A percentile compares a stretch with the other conserved stretches of the same genome.
Evolutionary conservation across 2,888 invertebrate species (phyloP).

Genomic region (Gandaritis pyraliata): DNA sequence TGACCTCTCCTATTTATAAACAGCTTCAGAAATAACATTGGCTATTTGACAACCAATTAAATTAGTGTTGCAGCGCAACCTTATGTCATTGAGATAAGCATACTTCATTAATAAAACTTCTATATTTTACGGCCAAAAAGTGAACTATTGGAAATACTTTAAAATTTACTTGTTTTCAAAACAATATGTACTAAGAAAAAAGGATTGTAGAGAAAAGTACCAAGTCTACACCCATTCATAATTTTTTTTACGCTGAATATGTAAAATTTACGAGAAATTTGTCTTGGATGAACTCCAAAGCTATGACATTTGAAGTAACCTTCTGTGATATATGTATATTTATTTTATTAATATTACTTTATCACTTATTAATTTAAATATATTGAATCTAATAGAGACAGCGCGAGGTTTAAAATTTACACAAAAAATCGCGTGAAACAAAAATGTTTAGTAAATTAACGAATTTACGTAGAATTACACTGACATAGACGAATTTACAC

Average conservation of each 20-base stretch:
- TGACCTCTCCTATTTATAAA: conserved; percentile 25
- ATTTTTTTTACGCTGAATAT: too few species aligned
- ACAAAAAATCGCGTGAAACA: too few species aligned
- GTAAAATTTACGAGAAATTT: neutral
- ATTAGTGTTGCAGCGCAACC: conserved; percentile 3
- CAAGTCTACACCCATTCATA: too few species aligned
- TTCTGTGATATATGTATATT: conserved; percentile 3
- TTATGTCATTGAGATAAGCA: conserved; percentile 16
- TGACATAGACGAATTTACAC: too few species aligned
- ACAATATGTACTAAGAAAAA: too few species aligned
- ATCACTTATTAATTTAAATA: conserved; percentile 1
- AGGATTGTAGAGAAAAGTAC: too few species aligned
- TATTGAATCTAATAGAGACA: neutral
- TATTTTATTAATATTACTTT: conserved; percentile 3
- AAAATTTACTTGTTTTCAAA: too few species aligned
- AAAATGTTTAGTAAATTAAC: too few species aligned
- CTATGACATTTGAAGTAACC: conserved; percentile 12
- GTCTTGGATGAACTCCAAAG: neutral
- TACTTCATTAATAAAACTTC: too few species aligned
- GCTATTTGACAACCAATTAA: conserved; percentile 17
- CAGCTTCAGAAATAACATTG: conserved; percentile 20
- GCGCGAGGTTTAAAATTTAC: too few species aligned
- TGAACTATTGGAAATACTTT: neutral
- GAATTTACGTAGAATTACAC: too few species aligned
- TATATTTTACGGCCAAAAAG: too few species aligned